Evolutionary conservation across 2,888 invertebrate species (phyloP), one percentile per base, ranked within the genome.

Genomic region (Meteorus cinctellus): DNA sequence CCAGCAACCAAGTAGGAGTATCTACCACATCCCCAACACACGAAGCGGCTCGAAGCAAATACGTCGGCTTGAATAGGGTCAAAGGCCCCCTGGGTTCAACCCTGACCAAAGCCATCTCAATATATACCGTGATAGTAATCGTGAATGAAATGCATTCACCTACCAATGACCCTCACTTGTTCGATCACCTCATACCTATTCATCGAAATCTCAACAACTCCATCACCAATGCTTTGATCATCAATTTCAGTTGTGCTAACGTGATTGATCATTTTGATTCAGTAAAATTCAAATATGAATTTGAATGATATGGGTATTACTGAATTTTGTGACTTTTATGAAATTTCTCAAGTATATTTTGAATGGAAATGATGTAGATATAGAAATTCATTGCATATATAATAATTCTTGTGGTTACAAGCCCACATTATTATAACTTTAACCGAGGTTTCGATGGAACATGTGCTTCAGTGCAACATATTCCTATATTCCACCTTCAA

Each of bases 81-180:
- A 73, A 67, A 73, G 55, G 66, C 73, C 67, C 73, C 55, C 24
- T 24, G 73, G 60, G 55, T 73, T 67, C 55, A 34, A 36, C 51
- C 55, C 51, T 34, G 8, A 59, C 55, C 65, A 48, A 48, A 48
- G 48, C 48, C n/a, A 48, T 48, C n/a, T 5, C 48, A n/a, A n/a
- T 4, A 48, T 48, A 48, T 48, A 48, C 4, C 2, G n/a, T 48
- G 16, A 48, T 48, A 48, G 48, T n/a, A n/a, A 48, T 48, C 4
- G 48, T 48, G 48, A 48, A n/a, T 19, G 19, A 24, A 55, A 55
- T 24, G 19, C 24, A 19, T 67, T 66, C 41, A 29, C 36, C 41
- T 55, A 55, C 66, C 29, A 14, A 59, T 73, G 34, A 36, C n/a
- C 65, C 10, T 65, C 65, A 65, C 65, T 55, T 24, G 55, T 55